These are phyloP conservation scores for Kuschelorhynchus macadamiae DNA, from an alignment of 2,888 invertebrate genomes.

Conservation along the genomic window DNA sequence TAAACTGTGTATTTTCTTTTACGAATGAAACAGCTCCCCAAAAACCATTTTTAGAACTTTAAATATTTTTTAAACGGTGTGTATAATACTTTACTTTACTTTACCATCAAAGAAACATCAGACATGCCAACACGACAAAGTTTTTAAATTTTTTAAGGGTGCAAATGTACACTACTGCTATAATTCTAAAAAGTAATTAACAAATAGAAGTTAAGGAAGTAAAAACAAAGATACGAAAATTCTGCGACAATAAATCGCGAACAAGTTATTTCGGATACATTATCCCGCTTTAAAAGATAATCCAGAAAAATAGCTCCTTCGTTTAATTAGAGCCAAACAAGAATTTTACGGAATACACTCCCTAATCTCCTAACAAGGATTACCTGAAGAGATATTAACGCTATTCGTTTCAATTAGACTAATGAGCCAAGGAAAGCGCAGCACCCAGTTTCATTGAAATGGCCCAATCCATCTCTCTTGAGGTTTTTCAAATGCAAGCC, in stretches of 20 bases:
- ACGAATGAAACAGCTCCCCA: too few relatives aligned
- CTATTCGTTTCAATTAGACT: slow-evolving; percentile 50
- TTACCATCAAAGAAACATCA: too few relatives aligned
- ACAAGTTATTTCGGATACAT: slow-evolving; percentile 23
- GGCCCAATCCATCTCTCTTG: slow-evolving; percentile 40
- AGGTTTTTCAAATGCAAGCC: slow-evolving; percentile 34
- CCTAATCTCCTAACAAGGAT: slow-evolving; percentile 43
- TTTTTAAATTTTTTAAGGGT: too few relatives aligned
- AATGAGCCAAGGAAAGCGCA: slow-evolving; percentile 42
- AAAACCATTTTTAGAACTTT: too few relatives aligned
- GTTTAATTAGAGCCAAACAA: slow-evolving; percentile 47
- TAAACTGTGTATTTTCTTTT: too few relatives aligned
- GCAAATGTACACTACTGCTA: too few relatives aligned
- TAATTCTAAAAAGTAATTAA: too few relatives aligned
- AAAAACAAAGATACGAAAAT: too few relatives aligned
- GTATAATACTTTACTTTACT: too few relatives aligned
- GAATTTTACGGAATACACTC: slow-evolving; percentile 44
- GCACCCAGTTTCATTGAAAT: slow-evolving; percentile 29
- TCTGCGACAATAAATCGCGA: slow-evolving; percentile 15
- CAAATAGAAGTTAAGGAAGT: too few relatives aligned
- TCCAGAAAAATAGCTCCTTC: slow-evolving; percentile 45
- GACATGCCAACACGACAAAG: too few relatives aligned
- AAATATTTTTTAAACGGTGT: too few relatives aligned
- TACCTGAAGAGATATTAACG: slow-evolving; percentile 51
- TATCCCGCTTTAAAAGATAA: slow-evolving; percentile 19